Evolutionary conservation across 2,113 vertebrate genomes (phyloP).

Genomic region (Corvus moneduloides): DNA sequence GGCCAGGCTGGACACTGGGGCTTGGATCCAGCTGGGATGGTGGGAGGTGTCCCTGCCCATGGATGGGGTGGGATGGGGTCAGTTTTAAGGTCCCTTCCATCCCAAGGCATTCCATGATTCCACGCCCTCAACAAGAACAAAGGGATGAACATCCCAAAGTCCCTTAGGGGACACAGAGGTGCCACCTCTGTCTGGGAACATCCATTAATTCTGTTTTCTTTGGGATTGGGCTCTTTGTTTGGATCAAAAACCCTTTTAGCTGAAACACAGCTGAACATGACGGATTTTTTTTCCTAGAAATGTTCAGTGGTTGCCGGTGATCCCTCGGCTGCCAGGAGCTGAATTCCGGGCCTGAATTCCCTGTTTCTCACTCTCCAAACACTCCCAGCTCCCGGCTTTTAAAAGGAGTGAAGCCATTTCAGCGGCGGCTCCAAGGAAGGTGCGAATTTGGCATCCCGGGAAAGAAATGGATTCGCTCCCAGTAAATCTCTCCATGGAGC

Average conservation of each 20-base stretch:
- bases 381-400: background rate
- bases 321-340: background rate
- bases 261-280: background rate
- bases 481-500: background rate
- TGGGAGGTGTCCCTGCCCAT: background rate
- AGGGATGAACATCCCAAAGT: background rate
- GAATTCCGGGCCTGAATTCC: background rate
- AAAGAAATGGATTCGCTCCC: background rate
- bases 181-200: background rate
- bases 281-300: background rate
- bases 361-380: constrained; percentile 7
- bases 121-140: background rate
- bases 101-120: background rate
- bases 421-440: background rate
- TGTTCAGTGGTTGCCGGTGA: background rate
- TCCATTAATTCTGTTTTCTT: background rate
- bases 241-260: background rate
- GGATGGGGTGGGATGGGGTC: background rate
- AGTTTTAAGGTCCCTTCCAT: background rate
- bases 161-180: background rate
- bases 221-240: background rate
- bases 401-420: background rate
- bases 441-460: background rate
- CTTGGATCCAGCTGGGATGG: fast-evolving
- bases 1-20: fast-evolving